Conservation (phyloP, 2,113 vertebrate species). For the Syngnathus floridae region DNA sequence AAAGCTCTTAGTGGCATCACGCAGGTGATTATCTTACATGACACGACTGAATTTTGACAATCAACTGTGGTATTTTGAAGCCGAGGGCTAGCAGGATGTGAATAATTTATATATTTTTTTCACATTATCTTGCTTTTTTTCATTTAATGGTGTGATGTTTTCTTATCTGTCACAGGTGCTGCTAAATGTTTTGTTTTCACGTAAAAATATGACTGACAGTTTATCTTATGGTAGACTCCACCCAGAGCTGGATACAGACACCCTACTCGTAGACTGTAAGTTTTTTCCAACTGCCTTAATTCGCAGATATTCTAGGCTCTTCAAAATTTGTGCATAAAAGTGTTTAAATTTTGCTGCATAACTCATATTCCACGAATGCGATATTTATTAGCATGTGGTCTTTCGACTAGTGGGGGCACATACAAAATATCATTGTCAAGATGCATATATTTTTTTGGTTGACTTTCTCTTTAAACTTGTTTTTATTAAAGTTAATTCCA, state of each 20-base stretch:
- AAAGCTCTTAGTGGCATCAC: conserved; percentile 84
- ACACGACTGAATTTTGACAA: not conserved
- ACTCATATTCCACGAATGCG: too few relatives aligned
- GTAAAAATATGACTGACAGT: conserved; percentile 92
- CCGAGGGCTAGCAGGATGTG: not conserved
- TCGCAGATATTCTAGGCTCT: not conserved
- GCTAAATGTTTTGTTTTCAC: conserved; percentile 85
- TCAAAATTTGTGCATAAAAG: not conserved
- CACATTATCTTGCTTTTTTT: not conserved
- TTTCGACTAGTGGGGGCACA: too few relatives aligned
- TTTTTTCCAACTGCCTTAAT: conserved; percentile 52
- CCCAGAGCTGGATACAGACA: conserved; percentile 81
- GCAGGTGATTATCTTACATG: conserved; percentile 70
- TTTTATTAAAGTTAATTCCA: too few relatives aligned
- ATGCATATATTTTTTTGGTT: too few relatives aligned
- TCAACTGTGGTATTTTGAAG: not conserved
- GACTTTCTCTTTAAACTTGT: not conserved
- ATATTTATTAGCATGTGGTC: too few relatives aligned
- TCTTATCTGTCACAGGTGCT: conserved; percentile 76
- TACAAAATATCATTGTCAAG: too few relatives aligned
- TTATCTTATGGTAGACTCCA: conserved; percentile 85
- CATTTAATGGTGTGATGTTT: conserved; percentile 1
- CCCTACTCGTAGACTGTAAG: conserved; percentile 90
- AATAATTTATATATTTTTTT: too few relatives aligned
- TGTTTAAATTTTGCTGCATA: too few relatives aligned